A percentile compares a stretch with the other conserved stretches of the same genome.
These are phyloP conservation scores for Harlomillsia oculata DNA, from an alignment of 1,140 invertebrate genomes.

Conservation along the genomic window DNA sequence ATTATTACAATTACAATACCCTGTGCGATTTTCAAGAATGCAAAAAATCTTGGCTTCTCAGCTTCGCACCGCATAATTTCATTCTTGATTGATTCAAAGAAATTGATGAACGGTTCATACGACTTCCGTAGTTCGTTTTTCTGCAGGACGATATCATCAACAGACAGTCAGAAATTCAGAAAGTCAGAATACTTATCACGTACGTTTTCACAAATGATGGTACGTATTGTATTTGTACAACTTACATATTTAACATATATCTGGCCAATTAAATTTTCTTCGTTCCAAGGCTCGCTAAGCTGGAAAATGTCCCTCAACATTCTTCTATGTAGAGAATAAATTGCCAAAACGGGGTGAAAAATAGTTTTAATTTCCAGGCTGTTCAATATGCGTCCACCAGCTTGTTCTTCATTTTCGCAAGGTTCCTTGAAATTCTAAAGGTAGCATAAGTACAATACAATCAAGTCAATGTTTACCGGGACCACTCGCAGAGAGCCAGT, in stretches of 20 bases:
- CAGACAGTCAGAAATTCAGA: neutral
- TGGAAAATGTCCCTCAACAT: constrained; percentile 68
- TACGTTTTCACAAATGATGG: neutral
- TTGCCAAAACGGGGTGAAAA: constrained; percentile 89
- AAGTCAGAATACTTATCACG: neutral
- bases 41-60: constrained; percentile 88
- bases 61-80: constrained; percentile 80
- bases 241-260: constrained; percentile 72
- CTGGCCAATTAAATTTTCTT: constrained; percentile 74
- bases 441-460: constrained; percentile 18
- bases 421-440: constrained; percentile 84
- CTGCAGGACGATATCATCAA: constrained; percentile 36
- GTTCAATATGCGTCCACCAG: constrained; percentile 65
- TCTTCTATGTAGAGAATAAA: constrained; percentile 80
- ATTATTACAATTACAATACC: constrained; percentile 44
- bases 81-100: constrained; percentile 92
- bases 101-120: constrained; percentile 96
- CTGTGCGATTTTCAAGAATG: constrained; percentile 92
- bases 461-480: neutral
- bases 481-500: neutral
- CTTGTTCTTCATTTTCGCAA: constrained; percentile 69
- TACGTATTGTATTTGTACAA: constrained; percentile 11
- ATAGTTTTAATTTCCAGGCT: constrained; percentile 89
- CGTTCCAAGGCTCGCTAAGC: constrained; percentile 63
- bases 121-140: constrained; percentile 64